These are phyloP conservation scores for Actias luna DNA, from an alignment of 2,888 invertebrate species.

Conservation along the genomic window DNA sequence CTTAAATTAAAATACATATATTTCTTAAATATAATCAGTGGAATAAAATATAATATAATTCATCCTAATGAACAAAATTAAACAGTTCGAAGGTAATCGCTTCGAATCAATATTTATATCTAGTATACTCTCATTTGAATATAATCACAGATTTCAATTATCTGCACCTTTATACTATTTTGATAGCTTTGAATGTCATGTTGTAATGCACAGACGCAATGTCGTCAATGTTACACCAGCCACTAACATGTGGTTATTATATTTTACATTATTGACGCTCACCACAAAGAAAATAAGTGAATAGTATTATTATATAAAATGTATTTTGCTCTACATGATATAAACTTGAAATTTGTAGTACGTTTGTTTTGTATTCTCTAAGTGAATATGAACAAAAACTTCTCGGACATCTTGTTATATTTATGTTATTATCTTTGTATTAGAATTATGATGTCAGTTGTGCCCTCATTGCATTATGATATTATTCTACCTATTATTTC, in stretches of 20 bases:
- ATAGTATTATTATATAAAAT: too few relatives aligned
- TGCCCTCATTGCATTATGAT: too few relatives aligned
- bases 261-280: too few relatives aligned
- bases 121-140: slow-evolving; percentile 8
- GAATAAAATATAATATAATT: slow-evolving; percentile 19
- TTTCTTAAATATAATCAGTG: slow-evolving; percentile 26
- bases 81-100: not conserved
- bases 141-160: slow-evolving; percentile 8
- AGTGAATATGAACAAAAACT: too few relatives aligned
- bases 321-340: too few relatives aligned
- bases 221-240: not conserved
- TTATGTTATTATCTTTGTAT: too few relatives aligned
- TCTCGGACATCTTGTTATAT: too few relatives aligned
- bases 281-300: too few relatives aligned
- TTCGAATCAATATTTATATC: not conserved
- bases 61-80: slow-evolving; percentile 1
- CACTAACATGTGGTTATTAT: not conserved
- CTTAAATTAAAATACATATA: slow-evolving; percentile 15
- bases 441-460: too few relatives aligned
- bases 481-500: too few relatives aligned
- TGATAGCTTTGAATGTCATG: not conserved
- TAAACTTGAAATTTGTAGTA: too few relatives aligned
- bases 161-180: slow-evolving; percentile 12
- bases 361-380: too few relatives aligned
- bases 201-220: not conserved